Evolutionary conservation across 2,888 invertebrate genomes (phyloP).

Genomic region (Xylota segnis): DNA sequence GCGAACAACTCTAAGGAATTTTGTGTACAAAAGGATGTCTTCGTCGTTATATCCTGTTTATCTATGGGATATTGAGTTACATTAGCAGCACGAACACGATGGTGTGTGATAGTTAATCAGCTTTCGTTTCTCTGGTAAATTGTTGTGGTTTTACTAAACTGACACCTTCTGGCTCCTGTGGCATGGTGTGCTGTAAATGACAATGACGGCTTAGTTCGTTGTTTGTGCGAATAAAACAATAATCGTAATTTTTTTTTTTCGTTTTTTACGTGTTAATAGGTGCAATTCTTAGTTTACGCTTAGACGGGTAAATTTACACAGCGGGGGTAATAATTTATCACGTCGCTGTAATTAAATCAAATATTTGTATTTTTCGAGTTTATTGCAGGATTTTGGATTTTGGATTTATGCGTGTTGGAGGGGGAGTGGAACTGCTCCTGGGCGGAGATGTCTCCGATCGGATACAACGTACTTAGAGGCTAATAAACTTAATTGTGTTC

Average conservation of each 20-base stretch:
- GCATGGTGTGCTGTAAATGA: not conserved
- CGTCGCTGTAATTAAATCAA: slow-evolving; percentile 71
- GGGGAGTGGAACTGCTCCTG: not conserved
- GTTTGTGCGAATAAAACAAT: slow-evolving; percentile 54
- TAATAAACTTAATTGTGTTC: slow-evolving; percentile 14
- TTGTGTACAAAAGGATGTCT: slow-evolving; percentile 22
- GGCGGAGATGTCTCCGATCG: slow-evolving; percentile 38
- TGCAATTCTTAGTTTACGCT: slow-evolving; percentile 58
- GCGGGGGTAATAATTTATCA: slow-evolving; percentile 45
- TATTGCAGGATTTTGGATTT: not conserved
- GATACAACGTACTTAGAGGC: slow-evolving; percentile 7
- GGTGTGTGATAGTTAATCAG: slow-evolving; percentile 75
- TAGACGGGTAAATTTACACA: slow-evolving; percentile 42
- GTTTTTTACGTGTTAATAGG: slow-evolving; percentile 70
- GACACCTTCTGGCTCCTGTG: slow-evolving; percentile 37
- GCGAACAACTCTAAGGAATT: slow-evolving; percentile 27
- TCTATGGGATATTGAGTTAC: slow-evolving; percentile 73
- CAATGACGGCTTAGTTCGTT: slow-evolving; percentile 13
- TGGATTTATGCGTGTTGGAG: not conserved
- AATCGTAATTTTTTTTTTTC: slow-evolving; percentile 62
- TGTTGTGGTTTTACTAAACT: slow-evolving; percentile 55
- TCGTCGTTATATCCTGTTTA: slow-evolving; percentile 58
- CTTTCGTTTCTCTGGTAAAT: slow-evolving; percentile 58
- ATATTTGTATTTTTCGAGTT: slow-evolving; percentile 67
- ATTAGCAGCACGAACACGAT: slow-evolving; percentile 64